These are phyloP conservation scores for Urophycis tenuis DNA, from an alignment of 2,797 vertebrate genomes.

Conservation along the genomic window DNA sequence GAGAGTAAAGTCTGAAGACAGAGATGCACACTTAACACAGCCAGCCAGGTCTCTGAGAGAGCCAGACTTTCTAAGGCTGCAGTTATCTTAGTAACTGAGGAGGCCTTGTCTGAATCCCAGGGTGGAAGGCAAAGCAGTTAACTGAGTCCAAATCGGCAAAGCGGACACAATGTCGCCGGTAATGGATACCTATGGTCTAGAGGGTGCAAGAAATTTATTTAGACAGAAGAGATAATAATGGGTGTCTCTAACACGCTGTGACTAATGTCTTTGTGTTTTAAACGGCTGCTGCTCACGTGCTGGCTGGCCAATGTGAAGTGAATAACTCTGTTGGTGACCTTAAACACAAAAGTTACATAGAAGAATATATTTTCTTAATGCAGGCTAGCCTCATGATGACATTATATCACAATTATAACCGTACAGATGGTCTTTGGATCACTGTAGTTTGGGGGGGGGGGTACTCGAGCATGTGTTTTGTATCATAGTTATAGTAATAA, in stretches of 20 bases:
- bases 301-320: not conserved
- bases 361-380: not conserved
- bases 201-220: conserved; percentile 4
- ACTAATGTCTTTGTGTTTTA: not conserved
- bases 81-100: conserved; percentile 12
- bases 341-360: not conserved
- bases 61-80: conserved; percentile 2
- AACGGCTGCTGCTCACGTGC: not conserved
- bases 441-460: not conserved
- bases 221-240: not conserved
- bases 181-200: conserved; percentile 5
- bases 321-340: not conserved
- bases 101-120: conserved; percentile 11
- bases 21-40: conserved; percentile 1
- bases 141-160: not conserved
- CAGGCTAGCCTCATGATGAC: not conserved
- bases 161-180: conserved; percentile 2
- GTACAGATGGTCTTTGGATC: not conserved
- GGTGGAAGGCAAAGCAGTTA: not conserved
- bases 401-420: not conserved
- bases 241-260: not conserved
- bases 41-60: not conserved
- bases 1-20: not conserved
- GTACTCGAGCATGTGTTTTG: not conserved
- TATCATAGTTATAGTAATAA: too few species aligned